phyloP scores from a whole-genome alignment of 2,113 vertebrate species.

The Probosciger aterrimus region DNA sequence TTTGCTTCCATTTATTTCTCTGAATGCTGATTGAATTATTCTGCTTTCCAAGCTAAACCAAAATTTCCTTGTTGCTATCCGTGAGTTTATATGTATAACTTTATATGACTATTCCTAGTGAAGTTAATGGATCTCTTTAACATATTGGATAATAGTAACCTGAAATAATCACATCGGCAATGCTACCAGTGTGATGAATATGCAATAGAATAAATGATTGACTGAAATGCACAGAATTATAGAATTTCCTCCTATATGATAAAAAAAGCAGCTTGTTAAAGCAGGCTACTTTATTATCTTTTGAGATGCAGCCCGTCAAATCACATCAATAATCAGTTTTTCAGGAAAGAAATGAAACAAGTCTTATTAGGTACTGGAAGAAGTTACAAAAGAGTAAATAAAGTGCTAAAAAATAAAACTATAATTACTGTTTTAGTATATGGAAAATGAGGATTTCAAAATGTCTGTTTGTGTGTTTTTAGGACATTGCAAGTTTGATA shows the following conservation, averaged over 20 bases:
- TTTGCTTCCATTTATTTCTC: not conserved
- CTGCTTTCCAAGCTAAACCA: not conserved
- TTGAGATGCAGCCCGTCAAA: not conserved
- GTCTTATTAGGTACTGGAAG: not conserved
- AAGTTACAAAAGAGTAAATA: not conserved
- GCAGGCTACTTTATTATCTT: not conserved
- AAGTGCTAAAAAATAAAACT: not conserved
- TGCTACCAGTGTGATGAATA: not conserved
- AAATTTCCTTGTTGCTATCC: not conserved
- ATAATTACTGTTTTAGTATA: not conserved
- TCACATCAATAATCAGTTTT: not conserved
- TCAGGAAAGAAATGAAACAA: not conserved
- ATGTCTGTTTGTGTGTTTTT: not conserved
- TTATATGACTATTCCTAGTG: not conserved
- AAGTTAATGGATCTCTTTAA: not conserved
- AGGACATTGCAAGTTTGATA: not conserved
- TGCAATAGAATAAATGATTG: not conserved
- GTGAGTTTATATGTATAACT: not conserved
- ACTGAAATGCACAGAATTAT: not conserved
- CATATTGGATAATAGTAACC: not conserved
- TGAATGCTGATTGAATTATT: not conserved
- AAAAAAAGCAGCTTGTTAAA: not conserved
- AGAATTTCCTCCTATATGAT: not conserved
- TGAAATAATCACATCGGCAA: not conserved
- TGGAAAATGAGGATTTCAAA: not conserved